Evolutionary conservation across 2,888 invertebrate species (phyloP), one percentile per base, ranked within the genome.

Genomic region (Leucoma salicis): DNA sequence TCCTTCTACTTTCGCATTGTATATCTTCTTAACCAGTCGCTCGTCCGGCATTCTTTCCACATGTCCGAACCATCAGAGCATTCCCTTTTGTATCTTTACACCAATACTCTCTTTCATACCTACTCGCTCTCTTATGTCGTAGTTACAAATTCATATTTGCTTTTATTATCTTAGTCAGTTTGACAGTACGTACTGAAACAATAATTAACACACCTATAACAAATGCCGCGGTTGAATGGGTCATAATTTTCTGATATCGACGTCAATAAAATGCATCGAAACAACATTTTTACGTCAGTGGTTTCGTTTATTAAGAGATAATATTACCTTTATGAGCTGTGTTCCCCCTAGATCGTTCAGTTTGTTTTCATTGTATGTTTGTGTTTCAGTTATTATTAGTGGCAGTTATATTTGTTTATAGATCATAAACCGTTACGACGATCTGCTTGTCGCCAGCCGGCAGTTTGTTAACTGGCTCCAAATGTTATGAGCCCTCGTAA

Each of bases 301-400:
- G 78, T 80, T 84, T 66, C 65, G 74, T 85, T 87, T 87, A 88
- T 87, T 83, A 82, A 86, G 87, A 87, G 81, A 86, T 87, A 85
- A 86, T 82, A 79, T 78, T 82, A 87, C 88, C 87, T 86, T 86
- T 87, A 87, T 78, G 85, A 78, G 78, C 74, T 68, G 76, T 74
- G 71, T 75, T 69, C 73, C 65, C 71, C 57, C 66, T 75, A 66
- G 79, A 77, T 66, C 71, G 73, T 74, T 80, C 72, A 70, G 74
- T 75, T 78, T 78, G 80, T 82, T 86, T 86, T 82, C 81, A 84
- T 80, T 83, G 84, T 84, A 79, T 81, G 83, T 70, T 83, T 80
- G 82, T 82, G 82, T 87, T 85, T 80, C 85, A 77, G 84, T 85
- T 89, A 87, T 87, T 86, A 86, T 86, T 86, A 86, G 84, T 85